These are phyloP conservation scores for Pristis pectinata DNA, from an alignment of 2,797 vertebrate genomes.

Conservation along the genomic window DNA sequence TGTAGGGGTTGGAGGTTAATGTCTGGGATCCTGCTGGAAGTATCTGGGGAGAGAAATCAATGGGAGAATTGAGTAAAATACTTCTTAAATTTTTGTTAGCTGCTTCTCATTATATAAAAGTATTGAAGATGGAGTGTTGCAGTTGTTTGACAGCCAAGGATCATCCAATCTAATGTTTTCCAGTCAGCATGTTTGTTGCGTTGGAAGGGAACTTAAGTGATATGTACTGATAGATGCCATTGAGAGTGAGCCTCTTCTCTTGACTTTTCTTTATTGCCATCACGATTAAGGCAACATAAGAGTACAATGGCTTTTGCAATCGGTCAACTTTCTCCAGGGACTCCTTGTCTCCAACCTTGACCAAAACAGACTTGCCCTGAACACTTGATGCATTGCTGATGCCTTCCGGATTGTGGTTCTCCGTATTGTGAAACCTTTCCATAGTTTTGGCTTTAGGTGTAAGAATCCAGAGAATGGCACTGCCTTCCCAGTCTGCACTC, in stretches of 20 bases:
- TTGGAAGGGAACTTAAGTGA: too few species aligned
- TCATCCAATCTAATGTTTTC: not conserved
- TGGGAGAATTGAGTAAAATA: not conserved
- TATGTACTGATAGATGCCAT: conserved; percentile 73
- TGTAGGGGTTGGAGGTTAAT: not conserved
- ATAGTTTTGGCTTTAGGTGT: too few species aligned
- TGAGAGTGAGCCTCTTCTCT: conserved; percentile 60
- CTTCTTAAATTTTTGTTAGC: not conserved
- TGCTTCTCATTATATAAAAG: not conserved
- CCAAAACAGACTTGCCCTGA: too few species aligned
- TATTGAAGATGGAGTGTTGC: not conserved
- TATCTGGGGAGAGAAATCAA: not conserved
- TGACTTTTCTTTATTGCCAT: conserved; percentile 70
- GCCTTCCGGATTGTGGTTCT: too few species aligned
- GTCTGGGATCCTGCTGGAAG: not conserved
- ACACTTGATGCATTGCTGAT: too few species aligned
- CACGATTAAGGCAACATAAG: conserved; percentile 74
- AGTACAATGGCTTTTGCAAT: conserved; percentile 67
- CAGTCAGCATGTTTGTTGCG: too few species aligned
- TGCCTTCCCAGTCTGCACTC: too few species aligned
- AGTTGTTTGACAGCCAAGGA: not conserved
- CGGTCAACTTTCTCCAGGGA: conserved; percentile 26
- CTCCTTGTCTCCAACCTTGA: not conserved
- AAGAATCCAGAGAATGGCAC: too few species aligned
- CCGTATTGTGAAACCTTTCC: too few species aligned